Conservation (phyloP, 1,140 invertebrate species). For the Ceratosolen fusciceps region DNA sequence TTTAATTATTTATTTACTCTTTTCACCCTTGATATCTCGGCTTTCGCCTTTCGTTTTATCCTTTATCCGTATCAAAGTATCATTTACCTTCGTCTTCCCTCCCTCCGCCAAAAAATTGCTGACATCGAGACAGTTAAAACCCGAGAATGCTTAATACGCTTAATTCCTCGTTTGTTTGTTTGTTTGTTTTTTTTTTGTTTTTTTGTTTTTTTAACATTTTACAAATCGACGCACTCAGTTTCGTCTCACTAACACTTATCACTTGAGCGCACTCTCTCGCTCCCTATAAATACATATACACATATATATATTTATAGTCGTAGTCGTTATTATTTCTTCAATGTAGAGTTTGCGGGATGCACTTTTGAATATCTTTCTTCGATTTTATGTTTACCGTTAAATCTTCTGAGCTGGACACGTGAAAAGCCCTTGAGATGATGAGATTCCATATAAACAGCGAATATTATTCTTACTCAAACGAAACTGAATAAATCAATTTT, state of each 20-base stretch:
- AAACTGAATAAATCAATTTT: conserved; percentile 46
- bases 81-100: conserved; percentile 19
- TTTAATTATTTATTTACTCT: not conserved
- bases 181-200: not conserved
- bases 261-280: conserved; percentile 6
- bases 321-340: conserved; percentile 25
- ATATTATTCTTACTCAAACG: conserved; percentile 29
- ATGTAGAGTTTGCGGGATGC: conserved; percentile 21
- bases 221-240: conserved; percentile 24
- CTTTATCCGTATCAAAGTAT: conserved; percentile 18
- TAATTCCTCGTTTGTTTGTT: not conserved
- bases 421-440: not conserved
- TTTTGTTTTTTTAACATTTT: conserved; percentile 13
- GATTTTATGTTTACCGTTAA: not conserved
- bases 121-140: conserved; percentile 33
- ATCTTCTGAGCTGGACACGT: not conserved
- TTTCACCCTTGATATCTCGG: not conserved
- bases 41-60: not conserved
- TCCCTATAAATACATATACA: too few species aligned
- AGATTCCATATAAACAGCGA: conserved; percentile 1
- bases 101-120: conserved; percentile 32
- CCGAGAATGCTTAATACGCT: conserved; percentile 36
- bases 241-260: conserved; percentile 43
- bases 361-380: conserved; percentile 28
- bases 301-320: conserved; percentile 18